Evolutionary conservation across 2,113 vertebrate species (phyloP).

Genomic region (Prionailurus bengalensis): DNA sequence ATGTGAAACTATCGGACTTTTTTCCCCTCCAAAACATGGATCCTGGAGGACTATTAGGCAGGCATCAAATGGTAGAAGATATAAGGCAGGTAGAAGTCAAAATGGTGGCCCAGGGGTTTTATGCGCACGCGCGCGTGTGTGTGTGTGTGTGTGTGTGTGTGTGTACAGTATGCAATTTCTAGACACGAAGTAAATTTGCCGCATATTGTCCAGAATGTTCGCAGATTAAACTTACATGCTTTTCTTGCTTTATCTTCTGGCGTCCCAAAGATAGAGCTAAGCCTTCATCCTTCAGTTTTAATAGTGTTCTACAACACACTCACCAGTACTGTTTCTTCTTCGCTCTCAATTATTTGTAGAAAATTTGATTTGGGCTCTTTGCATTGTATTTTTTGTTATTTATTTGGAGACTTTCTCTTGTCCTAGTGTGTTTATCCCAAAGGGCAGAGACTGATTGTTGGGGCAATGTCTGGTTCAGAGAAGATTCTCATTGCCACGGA

Average conservation of each 20-base stretch:
- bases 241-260: background rate
- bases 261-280: background rate
- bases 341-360: background rate
- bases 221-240: background rate
- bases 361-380: background rate
- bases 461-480: background rate
- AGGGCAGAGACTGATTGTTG: background rate
- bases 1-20: background rate
- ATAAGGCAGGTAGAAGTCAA: background rate
- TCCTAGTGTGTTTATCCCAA: background rate
- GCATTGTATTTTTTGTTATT: background rate
- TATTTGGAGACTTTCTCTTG: background rate
- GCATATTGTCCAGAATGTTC: background rate
- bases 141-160: background rate
- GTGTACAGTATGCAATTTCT: background rate
- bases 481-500: background rate
- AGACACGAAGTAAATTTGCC: background rate
- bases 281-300: background rate
- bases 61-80: background rate
- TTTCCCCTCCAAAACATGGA: background rate
- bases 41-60: background rate
- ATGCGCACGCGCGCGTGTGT: background rate
- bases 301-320: background rate
- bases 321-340: background rate
- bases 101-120: background rate